Evolutionary conservation across 2,797 vertebrate species (phyloP).

Genomic region (Rousettus madagascariensis): DNA sequence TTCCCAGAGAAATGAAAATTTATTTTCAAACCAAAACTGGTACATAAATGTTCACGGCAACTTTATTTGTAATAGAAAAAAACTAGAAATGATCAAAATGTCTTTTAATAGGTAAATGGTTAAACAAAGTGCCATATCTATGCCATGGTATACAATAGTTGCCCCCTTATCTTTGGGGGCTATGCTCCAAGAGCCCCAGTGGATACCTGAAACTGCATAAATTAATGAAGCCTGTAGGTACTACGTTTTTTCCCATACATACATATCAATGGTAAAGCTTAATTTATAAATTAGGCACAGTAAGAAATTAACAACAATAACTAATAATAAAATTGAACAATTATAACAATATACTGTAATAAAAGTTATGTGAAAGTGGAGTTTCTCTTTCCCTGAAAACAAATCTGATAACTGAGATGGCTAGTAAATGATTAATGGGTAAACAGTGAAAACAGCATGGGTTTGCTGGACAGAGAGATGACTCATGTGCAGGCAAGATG

Average conservation of each 20-base stretch:
- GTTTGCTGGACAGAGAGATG: background rate
- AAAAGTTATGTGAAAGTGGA: background rate
- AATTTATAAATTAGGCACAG: background rate
- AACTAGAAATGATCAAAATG: background rate
- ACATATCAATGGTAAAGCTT: background rate
- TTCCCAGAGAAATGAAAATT: background rate
- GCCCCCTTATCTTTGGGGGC: background rate
- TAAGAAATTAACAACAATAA: background rate
- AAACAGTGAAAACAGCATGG: background rate
- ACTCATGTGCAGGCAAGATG: background rate
- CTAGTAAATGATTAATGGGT: background rate
- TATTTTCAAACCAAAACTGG: background rate
- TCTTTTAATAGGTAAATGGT: background rate
- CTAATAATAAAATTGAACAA: background rate
- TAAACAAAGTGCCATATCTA: background rate
- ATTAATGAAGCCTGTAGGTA: background rate
- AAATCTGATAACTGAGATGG: background rate
- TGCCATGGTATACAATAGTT: background rate
- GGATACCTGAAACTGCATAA: background rate
- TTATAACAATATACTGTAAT: background rate
- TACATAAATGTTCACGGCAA: background rate
- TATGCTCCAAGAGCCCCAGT: background rate
- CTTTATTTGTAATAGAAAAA: background rate
- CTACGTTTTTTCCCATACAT: background rate
- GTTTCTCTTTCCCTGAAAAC: too few relatives aligned